Conservation (phyloP, 2,113 vertebrate genomes). For the Speoplatyrhinus poulsoni region DNA sequence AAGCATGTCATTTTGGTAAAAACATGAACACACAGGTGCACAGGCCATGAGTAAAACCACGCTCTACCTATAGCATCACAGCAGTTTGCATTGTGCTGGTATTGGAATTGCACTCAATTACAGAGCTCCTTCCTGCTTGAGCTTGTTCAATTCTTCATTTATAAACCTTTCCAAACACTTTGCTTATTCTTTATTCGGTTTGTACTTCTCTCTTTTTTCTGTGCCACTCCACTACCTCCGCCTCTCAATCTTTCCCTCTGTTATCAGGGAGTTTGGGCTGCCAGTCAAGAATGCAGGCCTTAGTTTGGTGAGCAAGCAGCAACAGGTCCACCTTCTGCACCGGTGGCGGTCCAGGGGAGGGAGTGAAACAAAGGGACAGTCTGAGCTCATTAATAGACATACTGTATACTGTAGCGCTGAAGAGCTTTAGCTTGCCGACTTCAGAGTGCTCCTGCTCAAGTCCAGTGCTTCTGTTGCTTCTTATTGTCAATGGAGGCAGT, state of each 20-base stretch:
- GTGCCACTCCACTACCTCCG: conserved; percentile 18
- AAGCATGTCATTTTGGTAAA: background rate
- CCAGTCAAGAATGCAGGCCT: conserved; percentile 72
- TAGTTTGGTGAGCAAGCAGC: conserved; percentile 68
- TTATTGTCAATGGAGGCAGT: conserved; percentile 53
- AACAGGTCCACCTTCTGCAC: conserved; percentile 65
- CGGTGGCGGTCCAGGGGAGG: conserved; percentile 22
- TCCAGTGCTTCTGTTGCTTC: background rate
- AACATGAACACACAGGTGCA: too few species aligned
- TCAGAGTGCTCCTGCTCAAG: background rate
- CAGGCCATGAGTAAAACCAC: too few species aligned
- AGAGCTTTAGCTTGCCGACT: too few species aligned
- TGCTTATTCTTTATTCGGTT: background rate
- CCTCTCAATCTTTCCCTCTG: conserved; percentile 17
- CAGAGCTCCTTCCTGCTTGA: conserved; percentile 8
- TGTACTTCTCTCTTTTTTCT: conserved; percentile 3
- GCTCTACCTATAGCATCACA: too few species aligned
- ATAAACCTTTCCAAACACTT: background rate
- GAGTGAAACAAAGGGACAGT: conserved; percentile 22
- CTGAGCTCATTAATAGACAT: conserved; percentile 4
- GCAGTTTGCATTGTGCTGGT: too few species aligned
- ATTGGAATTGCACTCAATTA: background rate
- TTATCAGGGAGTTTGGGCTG: conserved; percentile 47
- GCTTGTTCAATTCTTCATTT: conserved; percentile 4
- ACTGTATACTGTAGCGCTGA: background rate